Evolutionary conservation across 2,113 vertebrate genomes (phyloP).

Genomic region (Leptocoma aspasia): DNA sequence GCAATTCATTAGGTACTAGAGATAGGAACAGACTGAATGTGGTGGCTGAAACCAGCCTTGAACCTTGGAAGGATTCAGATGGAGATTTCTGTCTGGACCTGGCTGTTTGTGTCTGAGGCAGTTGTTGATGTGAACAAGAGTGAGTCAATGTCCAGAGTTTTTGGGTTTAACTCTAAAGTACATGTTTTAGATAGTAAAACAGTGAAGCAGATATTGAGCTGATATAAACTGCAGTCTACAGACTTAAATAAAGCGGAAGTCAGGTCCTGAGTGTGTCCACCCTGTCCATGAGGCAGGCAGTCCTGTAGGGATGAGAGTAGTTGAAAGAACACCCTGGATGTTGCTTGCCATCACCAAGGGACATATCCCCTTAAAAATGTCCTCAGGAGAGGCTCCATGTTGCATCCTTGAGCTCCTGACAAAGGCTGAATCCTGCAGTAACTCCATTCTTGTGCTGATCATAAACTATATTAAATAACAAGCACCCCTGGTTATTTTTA

Average conservation of each 20-base stretch:
- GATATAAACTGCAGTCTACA: background rate
- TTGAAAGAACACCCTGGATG: background rate
- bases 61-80: background rate
- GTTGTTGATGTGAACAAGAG: background rate
- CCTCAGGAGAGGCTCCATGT: background rate
- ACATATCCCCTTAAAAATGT: background rate
- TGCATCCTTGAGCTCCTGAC: background rate
- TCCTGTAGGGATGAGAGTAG: background rate
- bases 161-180: background rate
- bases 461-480: background rate
- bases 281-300: background rate
- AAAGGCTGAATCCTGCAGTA: background rate
- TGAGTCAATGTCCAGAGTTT: fast-evolving
- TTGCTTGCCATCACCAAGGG: background rate
- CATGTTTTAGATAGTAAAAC: background rate
- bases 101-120: background rate
- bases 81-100: background rate
- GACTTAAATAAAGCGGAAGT: background rate
- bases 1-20: background rate
- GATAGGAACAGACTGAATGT: background rate
- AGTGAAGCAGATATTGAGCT: background rate
- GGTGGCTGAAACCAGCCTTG: background rate
- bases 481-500: background rate
- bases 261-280: background rate
- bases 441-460: background rate